Conservation (phyloP, 2,888 invertebrate genomes). For the Dynastes maya region DNA sequence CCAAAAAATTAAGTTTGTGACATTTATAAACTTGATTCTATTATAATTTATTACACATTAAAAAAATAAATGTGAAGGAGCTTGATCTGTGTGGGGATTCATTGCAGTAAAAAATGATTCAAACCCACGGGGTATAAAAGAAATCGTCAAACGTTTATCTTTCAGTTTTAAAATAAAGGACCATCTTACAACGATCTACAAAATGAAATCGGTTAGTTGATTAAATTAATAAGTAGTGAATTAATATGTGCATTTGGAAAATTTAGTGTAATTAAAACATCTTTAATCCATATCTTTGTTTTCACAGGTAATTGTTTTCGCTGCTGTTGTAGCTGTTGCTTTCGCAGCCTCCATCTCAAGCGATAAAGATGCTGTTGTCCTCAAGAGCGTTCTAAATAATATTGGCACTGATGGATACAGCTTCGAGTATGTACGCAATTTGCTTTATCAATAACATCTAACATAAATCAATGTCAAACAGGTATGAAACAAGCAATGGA, state of each 20-base stretch:
- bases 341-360: conserved; percentile 48
- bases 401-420: conserved; percentile 69
- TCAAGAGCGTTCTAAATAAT: conserved; percentile 76
- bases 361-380: conserved; percentile 74
- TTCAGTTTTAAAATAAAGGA: conserved; percentile 34
- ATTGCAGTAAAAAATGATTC: background rate
- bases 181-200: background rate
- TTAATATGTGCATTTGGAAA: background rate
- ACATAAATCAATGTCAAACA: conserved; percentile 58
- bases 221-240: conserved; percentile 12
- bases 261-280: conserved; percentile 2
- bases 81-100: conserved; percentile 13
- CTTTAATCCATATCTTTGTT: background rate
- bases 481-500: conserved; percentile 79
- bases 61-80: conserved; percentile 44
- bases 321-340: conserved; percentile 53
- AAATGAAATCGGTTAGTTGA: conserved; percentile 51
- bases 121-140: conserved; percentile 48
- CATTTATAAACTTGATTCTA: conserved; percentile 43
- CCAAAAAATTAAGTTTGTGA: conserved; percentile 32
- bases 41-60: conserved; percentile 28
- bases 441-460: background rate
- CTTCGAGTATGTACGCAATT: conserved; percentile 62
- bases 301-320: conserved; percentile 56
- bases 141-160: conserved; percentile 4